Evolutionary conservation across 2,888 invertebrate species (phyloP), one percentile per base, ranked within the genome.

Genomic region (Athripsodes cinereus): DNA sequence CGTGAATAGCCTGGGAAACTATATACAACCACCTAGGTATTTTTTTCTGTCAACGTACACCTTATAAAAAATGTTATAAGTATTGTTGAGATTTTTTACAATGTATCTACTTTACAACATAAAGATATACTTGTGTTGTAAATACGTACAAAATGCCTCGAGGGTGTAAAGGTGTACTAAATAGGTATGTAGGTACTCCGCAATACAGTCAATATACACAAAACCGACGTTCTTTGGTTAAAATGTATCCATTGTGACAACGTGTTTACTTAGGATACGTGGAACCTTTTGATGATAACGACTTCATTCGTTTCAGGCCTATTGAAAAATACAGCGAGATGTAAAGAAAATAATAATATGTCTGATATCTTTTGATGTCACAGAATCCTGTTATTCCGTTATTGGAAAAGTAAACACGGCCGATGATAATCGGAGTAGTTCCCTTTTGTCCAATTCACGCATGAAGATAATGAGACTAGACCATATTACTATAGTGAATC

Each of bases 271-370:
- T 40, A 40, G 40, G 40, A 40, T 40, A 13, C 40, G 13, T 40
- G 40, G 40, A 40, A 40, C 40, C 40, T 40, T 40, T 40, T 40
- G 40, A 40, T 40, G 40, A 40, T 40, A 40, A 40, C 40, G 40
- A 40, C 40, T 40, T 16, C 40, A 40, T 40, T 40, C 40, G 40
- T n/a, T 8, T 40, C 3, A 13, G 40, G 40, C 5, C 40, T 16
- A 40, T 40, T 8, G n/a, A 40, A 40, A 40, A 40, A 40, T 40
- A 40, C 13, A 2, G 16, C 16, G 40, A 40, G 16, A 40, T 40
- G 40, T 40, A 40, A 40, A 40, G 40, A 40, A 40, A 40, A 40
- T 40, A 40, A 40, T 40, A 40, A n/a, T n/a, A n/a, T 31, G 31
- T 11, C 31, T 8, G 31, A 11, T 10, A 16, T 40, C 40, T 16